These are phyloP conservation scores for Pelosia muscerda DNA, from an alignment of 2,888 invertebrate species.

Conservation along the genomic window DNA sequence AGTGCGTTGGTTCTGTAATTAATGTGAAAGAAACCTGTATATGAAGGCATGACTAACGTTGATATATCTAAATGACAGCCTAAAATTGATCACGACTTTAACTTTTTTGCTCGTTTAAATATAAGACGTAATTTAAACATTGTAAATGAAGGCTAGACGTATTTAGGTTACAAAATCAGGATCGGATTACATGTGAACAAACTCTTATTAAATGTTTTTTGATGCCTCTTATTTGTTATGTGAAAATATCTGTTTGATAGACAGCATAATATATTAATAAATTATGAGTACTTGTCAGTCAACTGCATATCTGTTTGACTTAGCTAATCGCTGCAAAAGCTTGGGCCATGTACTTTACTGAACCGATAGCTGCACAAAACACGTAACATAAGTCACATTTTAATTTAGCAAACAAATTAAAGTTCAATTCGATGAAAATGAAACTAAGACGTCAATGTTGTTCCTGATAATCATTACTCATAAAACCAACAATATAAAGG, in stretches of 20 bases:
- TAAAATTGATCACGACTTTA: slow-evolving; percentile 47
- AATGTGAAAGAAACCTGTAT: slow-evolving; percentile 22
- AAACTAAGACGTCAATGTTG: not conserved
- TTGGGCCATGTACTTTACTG: not conserved
- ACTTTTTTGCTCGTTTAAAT: slow-evolving; percentile 37
- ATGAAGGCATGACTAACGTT: slow-evolving; percentile 27
- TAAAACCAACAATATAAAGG: not conserved
- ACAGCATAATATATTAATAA: no score
- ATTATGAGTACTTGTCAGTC: no score
- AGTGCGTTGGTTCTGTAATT: slow-evolving; percentile 22
- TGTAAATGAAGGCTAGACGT: slow-evolving; percentile 21
- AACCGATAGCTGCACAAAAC: no score
- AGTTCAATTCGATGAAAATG: not conserved
- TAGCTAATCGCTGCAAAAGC: not conserved
- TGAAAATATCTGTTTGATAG: no score
- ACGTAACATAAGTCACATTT: no score
- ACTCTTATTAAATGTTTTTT: slow-evolving; percentile 11
- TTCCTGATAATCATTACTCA: not conserved
- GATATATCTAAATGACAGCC: slow-evolving; percentile 50
- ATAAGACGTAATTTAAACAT: slow-evolving; percentile 23
- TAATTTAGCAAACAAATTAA: not conserved
- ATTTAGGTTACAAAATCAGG: slow-evolving; percentile 27
- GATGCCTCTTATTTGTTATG: no score
- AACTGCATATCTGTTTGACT: not conserved
- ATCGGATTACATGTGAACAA: slow-evolving; percentile 19